Evolutionary conservation across 2,888 invertebrate species (phyloP).

Genomic region (Rugalucina vietnamica): DNA sequence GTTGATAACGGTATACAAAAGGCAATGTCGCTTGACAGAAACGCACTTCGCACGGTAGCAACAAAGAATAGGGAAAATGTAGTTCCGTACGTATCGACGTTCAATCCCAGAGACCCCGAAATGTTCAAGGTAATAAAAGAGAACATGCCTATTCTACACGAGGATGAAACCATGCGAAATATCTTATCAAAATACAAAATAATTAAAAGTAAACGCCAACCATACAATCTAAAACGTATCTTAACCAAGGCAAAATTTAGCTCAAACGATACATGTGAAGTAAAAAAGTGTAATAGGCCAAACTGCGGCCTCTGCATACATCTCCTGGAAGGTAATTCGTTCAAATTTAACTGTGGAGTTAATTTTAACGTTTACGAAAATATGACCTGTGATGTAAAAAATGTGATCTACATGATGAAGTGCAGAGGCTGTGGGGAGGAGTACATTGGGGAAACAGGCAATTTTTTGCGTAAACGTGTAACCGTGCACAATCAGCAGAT

Average conservation of each 20-base stretch:
- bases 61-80: too few relatives aligned
- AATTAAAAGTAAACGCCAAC: background rate
- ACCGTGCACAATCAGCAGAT: constrained; percentile 1
- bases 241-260: constrained; percentile 8
- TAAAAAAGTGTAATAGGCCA: background rate
- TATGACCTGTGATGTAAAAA: background rate
- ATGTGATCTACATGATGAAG: background rate
- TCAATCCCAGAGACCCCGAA: background rate
- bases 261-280: background rate
- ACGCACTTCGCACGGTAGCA: too few relatives aligned
- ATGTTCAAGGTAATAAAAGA: background rate
- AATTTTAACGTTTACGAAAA: background rate
- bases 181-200: background rate
- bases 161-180: background rate
- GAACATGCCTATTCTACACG: background rate
- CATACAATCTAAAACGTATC: background rate
- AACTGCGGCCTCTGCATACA: background rate
- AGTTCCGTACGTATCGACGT: constrained; percentile 4
- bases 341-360: background rate
- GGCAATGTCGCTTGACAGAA: too few relatives aligned
- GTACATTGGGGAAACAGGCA: background rate
- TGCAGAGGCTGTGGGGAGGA: background rate
- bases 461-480: background rate
- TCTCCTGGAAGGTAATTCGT: background rate
- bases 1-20: too few relatives aligned